These are phyloP conservation scores for Pollenia griseotomentosa DNA, from an alignment of 2,888 invertebrate species.

Conservation along the genomic window DNA sequence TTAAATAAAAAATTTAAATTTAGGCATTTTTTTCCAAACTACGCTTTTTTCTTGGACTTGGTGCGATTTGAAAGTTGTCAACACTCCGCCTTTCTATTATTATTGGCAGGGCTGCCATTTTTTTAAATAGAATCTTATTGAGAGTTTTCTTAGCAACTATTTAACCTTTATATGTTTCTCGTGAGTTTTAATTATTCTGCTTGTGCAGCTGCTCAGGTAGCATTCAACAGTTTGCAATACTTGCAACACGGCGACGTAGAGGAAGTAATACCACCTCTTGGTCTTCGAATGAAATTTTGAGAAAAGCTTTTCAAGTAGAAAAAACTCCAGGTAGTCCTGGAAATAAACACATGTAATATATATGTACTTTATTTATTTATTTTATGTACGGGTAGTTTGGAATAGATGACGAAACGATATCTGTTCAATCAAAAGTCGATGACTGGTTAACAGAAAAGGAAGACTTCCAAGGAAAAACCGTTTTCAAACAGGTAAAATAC, in stretches of 20 bases:
- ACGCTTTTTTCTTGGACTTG: no score
- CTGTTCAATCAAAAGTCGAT: neutral
- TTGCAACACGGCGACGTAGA: neutral
- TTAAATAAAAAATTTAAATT: no score
- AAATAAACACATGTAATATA: neutral
- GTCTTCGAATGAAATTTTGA: neutral
- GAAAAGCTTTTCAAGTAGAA: constrained; percentile 7
- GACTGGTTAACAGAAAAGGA: no score
- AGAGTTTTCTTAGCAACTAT: no score
- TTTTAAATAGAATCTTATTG: no score
- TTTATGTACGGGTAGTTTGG: neutral
- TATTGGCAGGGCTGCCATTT: no score
- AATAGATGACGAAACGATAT: neutral
- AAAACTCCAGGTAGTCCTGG: neutral
- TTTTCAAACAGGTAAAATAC: no score
- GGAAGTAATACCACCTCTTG: constrained; percentile 7
- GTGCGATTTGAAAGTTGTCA: no score
- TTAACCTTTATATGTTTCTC: neutral
- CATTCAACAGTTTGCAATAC: neutral
- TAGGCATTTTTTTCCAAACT: no score
- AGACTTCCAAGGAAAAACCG: no score
- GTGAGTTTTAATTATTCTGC: neutral
- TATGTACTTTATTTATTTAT: neutral
- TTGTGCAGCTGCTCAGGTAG: no score
- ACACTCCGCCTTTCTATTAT: no score